Base-by-base conservation (phyloP, 2,888 invertebrate species). In the Drosophila pseudotakahashii region DNA sequence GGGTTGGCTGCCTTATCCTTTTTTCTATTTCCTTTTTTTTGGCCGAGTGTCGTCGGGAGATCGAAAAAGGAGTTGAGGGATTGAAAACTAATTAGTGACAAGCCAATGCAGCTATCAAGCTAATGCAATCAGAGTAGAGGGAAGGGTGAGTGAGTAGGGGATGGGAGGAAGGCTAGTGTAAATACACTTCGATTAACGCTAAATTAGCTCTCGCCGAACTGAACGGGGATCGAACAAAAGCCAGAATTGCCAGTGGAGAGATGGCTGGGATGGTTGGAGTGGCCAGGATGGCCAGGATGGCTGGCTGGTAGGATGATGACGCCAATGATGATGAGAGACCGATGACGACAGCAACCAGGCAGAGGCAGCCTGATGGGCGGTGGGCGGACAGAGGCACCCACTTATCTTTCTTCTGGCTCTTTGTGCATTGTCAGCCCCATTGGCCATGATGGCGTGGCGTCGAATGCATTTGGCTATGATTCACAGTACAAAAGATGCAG, bases 401-500 rank as follows among this genome's bases (percentile, higher is more conserved):
- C 77, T 84, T 75, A 84, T 84, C 69, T 61, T 52, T n/a, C 48
- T 45, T 53, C 30, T 45, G 42, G 34, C 48, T 32, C 67, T 64
- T 61, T 73, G 71, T 69, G 72, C 78, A 77, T 77, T 79, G 79
- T 79, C 66, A 77, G 77, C 69, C 73, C 73, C 70, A 73, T 72
- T 71, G 68, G 61, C 66, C 62, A 41, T 30, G 57, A 32, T 23
- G 58, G 48, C 61, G 51, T 26, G 61, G 62, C 61, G 59, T 62
- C 75, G 72, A 69, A 76, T 82, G 86, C 81, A 82, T 80, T 85
- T 66, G 75, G 75, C 81, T 71, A 83, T 83, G 87, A 83, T 74
- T 86, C 83, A 86, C 74, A 83, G 67, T 63, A 82, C 73, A 82
- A 86, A 75, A 73, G 73, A 86, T 83, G 84, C 78, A 83, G 70